These are phyloP conservation scores for Siniperca scherzeri DNA, from an alignment of 2,797 vertebrate species.

Conservation along the genomic window DNA sequence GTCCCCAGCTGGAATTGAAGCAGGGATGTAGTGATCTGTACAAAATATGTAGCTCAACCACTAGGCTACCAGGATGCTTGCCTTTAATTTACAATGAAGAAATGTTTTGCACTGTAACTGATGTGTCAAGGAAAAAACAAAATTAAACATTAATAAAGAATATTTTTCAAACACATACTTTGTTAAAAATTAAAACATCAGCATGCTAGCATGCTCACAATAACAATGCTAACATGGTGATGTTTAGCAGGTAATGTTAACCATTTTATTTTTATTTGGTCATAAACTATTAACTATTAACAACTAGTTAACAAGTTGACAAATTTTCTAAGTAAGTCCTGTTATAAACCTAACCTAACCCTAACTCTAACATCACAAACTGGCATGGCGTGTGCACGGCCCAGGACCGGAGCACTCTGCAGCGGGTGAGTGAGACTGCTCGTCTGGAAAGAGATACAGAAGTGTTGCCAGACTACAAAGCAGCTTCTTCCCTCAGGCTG, in stretches of 20 bases:
- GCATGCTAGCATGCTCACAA: background rate
- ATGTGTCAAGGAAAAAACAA: background rate
- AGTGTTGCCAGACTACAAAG: too few relatives aligned
- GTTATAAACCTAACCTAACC: too few relatives aligned
- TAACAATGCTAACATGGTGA: background rate
- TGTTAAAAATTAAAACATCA: background rate
- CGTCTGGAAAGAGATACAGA: too few relatives aligned
- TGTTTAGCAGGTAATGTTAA: background rate
- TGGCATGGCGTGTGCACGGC: too few relatives aligned
- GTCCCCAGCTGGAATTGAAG: background rate
- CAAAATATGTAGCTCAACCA: background rate
- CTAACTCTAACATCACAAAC: too few relatives aligned
- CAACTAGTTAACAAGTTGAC: too few relatives aligned
- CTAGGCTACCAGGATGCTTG: too few relatives aligned
- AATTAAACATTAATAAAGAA: background rate
- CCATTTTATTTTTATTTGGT: background rate
- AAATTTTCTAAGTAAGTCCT: too few relatives aligned
- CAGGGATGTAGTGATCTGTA: background rate
- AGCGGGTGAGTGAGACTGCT: too few relatives aligned
- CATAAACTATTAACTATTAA: too few relatives aligned
- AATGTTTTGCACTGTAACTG: background rate
- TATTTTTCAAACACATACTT: background rate
- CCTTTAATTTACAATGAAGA: background rate
- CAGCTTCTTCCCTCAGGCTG: too few relatives aligned
- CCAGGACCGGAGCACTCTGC: too few relatives aligned